Conservation (phyloP, 2,888 invertebrate species). For the Amorpha juglandis region DNA sequence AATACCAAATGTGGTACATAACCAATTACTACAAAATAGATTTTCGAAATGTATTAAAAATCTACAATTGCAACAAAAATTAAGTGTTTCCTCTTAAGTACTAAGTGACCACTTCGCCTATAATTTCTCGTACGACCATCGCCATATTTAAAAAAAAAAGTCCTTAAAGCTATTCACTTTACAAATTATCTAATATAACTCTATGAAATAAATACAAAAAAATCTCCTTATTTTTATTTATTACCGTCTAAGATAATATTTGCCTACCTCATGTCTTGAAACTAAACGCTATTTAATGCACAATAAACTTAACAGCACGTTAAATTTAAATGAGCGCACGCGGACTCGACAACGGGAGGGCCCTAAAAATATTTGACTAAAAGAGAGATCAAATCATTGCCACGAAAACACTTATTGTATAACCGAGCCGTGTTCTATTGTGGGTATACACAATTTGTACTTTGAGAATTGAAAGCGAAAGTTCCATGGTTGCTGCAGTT, state of each 20-base stretch:
- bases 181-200: slow-evolving; percentile 84
- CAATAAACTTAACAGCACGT: slow-evolving; percentile 62
- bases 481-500: slow-evolving; percentile 32
- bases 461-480: slow-evolving; percentile 60
- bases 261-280: slow-evolving; percentile 81
- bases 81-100: slow-evolving; percentile 77
- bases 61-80: slow-evolving; percentile 60
- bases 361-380: slow-evolving; percentile 88
- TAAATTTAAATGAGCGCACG: slow-evolving; percentile 63
- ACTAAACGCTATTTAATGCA: slow-evolving; percentile 74
- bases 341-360: slow-evolving; percentile 60
- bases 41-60: slow-evolving; percentile 40
- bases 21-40: slow-evolving; percentile 23
- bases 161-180: slow-evolving; percentile 77
- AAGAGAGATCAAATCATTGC: slow-evolving; percentile 90
- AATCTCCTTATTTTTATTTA: slow-evolving; percentile 70
- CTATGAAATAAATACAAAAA: slow-evolving; percentile 84
- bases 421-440: slow-evolving; percentile 59
- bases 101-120: slow-evolving; percentile 69
- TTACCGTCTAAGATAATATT: slow-evolving; percentile 82
- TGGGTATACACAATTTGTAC: slow-evolving; percentile 69
- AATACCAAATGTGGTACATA: slow-evolving; percentile 3
- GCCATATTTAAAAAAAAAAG: slow-evolving; percentile 78
- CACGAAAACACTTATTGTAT: slow-evolving; percentile 76
- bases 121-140: slow-evolving; percentile 74